These are phyloP conservation scores for Otolemur crassicaudatus DNA, from an alignment of 2,797 vertebrate genomes.

Conservation along the genomic window DNA sequence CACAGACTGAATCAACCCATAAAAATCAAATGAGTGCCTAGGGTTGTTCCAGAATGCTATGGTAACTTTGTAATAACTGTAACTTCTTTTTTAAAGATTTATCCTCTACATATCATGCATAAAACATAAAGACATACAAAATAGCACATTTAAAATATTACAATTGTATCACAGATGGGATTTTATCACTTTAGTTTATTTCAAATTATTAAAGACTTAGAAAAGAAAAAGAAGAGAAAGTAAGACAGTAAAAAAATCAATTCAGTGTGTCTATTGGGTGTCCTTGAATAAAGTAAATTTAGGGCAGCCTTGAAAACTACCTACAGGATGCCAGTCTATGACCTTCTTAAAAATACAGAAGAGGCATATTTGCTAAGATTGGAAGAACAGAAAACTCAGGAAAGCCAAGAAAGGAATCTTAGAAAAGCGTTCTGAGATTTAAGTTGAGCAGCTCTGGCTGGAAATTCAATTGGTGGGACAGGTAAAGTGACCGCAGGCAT, in stretches of 20 bases:
- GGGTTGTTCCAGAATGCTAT: not conserved
- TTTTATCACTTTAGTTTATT: slow-evolving; percentile 31
- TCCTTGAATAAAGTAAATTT: slow-evolving; percentile 37
- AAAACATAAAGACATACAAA: not conserved
- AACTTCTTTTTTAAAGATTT: not conserved
- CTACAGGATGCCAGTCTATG: not conserved
- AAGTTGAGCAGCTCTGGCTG: not conserved
- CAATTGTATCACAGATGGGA: not conserved
- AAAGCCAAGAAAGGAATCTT: not conserved
- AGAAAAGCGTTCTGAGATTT: not conserved
- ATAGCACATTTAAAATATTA: not conserved
- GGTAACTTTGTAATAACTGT: not conserved
- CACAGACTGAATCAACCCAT: not conserved
- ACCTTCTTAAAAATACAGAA: not conserved
- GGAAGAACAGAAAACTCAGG: slow-evolving; percentile 15
- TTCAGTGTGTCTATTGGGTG: not conserved
- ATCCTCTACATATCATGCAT: not conserved
- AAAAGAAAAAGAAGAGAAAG: not conserved
- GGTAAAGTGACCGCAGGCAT: not conserved
- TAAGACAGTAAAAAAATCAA: not conserved
- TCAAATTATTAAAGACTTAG: slow-evolving; percentile 23
- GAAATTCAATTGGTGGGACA: not conserved
- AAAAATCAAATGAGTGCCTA: not conserved
- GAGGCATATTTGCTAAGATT: not conserved
- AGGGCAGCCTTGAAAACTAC: slow-evolving; percentile 29